These are phyloP conservation scores for Halocaridina rubra DNA, from an alignment of 2,888 invertebrate species.

Conservation along the genomic window DNA sequence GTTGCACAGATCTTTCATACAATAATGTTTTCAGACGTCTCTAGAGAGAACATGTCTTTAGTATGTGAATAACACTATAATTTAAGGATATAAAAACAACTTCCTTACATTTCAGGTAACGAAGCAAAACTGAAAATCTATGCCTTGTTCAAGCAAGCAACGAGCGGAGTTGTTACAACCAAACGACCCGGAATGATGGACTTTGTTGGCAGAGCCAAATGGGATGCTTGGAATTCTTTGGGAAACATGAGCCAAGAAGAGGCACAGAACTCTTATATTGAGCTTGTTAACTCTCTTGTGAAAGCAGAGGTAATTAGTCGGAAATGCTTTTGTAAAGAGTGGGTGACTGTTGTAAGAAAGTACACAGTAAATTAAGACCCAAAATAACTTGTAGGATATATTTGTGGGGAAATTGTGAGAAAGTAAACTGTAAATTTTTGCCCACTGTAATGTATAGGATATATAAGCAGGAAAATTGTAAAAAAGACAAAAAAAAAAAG, in stretches of 20 bases:
- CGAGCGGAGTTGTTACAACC: conserved; percentile 69
- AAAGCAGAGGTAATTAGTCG: conserved; percentile 60
- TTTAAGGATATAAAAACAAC: no score
- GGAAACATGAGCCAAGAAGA: conserved; percentile 70
- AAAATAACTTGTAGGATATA: no score
- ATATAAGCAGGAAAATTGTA: no score
- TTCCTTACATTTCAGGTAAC: conserved; percentile 66
- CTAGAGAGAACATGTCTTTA: neutral
- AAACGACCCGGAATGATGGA: conserved; percentile 73
- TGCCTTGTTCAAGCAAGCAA: conserved; percentile 72
- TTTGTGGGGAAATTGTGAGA: no score
- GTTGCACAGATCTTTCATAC: neutral
- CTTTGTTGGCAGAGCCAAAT: conserved; percentile 73
- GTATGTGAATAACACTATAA: neutral
- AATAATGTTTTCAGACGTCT: neutral
- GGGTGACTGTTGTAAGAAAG: no score
- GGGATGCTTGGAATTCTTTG: conserved; percentile 72
- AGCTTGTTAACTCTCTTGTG: conserved; percentile 69
- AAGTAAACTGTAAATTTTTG: no score
- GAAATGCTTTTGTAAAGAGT: no score
- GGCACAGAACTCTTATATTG: conserved; percentile 71
- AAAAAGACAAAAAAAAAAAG: no score
- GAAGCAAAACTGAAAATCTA: conserved; percentile 72
- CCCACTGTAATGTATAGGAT: no score
- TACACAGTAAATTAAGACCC: no score